phyloP scores from a whole-genome alignment of 2,888 invertebrate genomes.

The Slavum lentiscoides region DNA sequence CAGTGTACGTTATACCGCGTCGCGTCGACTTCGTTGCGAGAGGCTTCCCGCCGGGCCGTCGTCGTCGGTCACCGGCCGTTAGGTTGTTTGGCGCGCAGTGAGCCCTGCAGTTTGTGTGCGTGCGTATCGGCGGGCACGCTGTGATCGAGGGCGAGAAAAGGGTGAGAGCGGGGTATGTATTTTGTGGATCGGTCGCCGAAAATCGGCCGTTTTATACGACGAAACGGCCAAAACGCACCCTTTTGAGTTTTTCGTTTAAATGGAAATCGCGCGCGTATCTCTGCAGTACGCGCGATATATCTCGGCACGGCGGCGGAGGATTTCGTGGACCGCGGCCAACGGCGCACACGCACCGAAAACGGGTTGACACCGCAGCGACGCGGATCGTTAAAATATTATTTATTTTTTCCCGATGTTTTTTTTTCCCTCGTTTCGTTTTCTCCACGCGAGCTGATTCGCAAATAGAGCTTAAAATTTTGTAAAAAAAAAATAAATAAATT shows the following conservation, averaged over 20 bases:
- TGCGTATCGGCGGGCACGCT: not conserved
- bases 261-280: constrained; percentile 24
- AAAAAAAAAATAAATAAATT: no score
- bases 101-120: no score
- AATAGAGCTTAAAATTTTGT: no score
- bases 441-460: no score
- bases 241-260: constrained; percentile 30
- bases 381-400: not conserved
- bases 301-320: not conserved
- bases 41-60: not conserved
- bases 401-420: not conserved
- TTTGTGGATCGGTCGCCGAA: not conserved
- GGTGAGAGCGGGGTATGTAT: no score
- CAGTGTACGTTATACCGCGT: no score
- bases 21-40: not conserved
- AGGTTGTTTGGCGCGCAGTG: no score
- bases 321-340: constrained; percentile 19
- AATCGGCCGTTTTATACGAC: constrained; percentile 28
- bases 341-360: no score
- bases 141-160: not conserved
- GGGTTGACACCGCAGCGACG: not conserved
- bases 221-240: not conserved
- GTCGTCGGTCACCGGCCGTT: no score
- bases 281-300: constrained; percentile 6
- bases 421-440: not conserved